These are phyloP conservation scores for Belonocnema kinseyi DNA, from an alignment of 1,140 invertebrate species.

Conservation along the genomic window DNA sequence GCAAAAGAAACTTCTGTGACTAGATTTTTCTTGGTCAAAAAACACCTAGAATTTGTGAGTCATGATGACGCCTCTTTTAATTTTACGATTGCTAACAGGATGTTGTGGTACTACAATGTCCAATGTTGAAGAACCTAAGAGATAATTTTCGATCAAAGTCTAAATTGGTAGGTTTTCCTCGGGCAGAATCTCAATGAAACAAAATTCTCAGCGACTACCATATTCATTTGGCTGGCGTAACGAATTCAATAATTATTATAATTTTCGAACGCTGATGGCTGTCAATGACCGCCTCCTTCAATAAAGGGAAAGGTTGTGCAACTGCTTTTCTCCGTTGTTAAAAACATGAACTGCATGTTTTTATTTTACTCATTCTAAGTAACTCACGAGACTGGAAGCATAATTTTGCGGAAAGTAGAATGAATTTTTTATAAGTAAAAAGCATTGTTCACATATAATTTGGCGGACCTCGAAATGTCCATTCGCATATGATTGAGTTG, in stretches of 20 bases:
- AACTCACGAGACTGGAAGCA: not conserved
- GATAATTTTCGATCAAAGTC: too few species aligned
- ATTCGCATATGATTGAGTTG: conserved; percentile 47
- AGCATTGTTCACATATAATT: not conserved
- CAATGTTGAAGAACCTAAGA: too few species aligned
- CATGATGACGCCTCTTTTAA: not conserved
- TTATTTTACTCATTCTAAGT: not conserved
- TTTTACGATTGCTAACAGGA: not conserved
- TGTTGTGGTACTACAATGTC: not conserved
- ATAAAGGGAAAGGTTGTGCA: not conserved
- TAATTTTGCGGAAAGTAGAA: not conserved
- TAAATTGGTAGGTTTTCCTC: too few species aligned
- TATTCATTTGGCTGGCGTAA: too few species aligned
- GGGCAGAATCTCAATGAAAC: too few species aligned
- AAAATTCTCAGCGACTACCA: too few species aligned
- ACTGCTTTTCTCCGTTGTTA: not conserved
- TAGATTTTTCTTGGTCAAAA: not conserved
- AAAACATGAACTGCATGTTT: not conserved
- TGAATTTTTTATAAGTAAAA: not conserved
- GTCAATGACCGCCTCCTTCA: not conserved
- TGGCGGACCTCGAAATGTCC: conserved; percentile 17
- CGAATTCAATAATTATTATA: too few species aligned
- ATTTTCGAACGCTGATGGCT: not conserved
- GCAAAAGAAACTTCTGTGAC: not conserved
- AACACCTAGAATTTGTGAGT: not conserved